These are phyloP conservation scores for Galleria mellonella DNA, from an alignment of 1,140 invertebrate genomes.

Conservation along the genomic window DNA sequence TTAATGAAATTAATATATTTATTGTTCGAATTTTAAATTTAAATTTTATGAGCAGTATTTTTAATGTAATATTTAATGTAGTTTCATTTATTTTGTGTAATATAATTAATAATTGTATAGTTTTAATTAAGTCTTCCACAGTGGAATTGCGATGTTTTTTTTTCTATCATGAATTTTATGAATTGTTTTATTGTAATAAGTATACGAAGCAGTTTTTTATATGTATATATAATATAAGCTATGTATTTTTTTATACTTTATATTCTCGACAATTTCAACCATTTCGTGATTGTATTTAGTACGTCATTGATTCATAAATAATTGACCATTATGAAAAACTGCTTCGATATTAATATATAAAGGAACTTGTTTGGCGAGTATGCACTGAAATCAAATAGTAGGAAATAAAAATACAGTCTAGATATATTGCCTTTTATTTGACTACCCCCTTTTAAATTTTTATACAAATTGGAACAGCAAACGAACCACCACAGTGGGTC, in stretches of 20 bases:
- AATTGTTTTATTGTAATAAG: not conserved
- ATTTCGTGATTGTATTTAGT: not conserved
- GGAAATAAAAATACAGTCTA: slow-evolving; percentile 5
- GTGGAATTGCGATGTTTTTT: not conserved
- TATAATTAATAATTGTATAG: slow-evolving; percentile 2
- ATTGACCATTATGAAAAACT: not conserved
- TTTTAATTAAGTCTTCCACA: slow-evolving; percentile 8
- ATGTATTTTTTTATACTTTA: not conserved
- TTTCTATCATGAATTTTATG: not conserved
- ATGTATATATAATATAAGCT: not conserved
- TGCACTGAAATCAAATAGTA: slow-evolving; percentile 8
- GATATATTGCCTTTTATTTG: slow-evolving; percentile 2
- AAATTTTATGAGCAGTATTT: not conserved
- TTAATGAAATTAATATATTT: slow-evolving; percentile 1
- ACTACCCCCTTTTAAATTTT: not conserved
- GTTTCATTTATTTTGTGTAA: not conserved
- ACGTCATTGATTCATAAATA: too few relatives aligned
- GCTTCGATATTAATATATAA: not conserved
- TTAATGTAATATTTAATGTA: not conserved
- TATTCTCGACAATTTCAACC: too few relatives aligned
- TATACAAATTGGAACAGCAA: not conserved
- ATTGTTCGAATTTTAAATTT: not conserved
- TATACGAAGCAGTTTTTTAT: not conserved
- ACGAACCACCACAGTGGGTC: not conserved
- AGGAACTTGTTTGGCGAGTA: slow-evolving; percentile 1